These are phyloP conservation scores for Metellina segmentata DNA, from an alignment of 2,888 invertebrate genomes.

Conservation along the genomic window DNA sequence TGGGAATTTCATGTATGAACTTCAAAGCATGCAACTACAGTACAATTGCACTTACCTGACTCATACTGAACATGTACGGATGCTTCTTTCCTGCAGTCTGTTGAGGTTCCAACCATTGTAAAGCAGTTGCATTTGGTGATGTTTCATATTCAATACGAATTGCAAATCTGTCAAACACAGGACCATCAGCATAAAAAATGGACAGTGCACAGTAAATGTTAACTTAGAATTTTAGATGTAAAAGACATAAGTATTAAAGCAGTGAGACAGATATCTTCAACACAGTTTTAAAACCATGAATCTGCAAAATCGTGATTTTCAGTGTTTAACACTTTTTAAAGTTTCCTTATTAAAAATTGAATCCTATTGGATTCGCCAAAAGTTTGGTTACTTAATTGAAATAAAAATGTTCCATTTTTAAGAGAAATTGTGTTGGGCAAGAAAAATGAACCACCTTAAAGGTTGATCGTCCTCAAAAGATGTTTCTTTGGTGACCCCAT, in stretches of 20 bases:
- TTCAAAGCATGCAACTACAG: background rate
- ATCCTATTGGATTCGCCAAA: no score
- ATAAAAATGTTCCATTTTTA: no score
- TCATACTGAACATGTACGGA: constrained; percentile 87
- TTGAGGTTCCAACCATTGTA: constrained; percentile 93
- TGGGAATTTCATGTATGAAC: background rate
- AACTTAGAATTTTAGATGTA: background rate
- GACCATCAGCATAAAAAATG: background rate
- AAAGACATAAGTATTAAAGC: background rate
- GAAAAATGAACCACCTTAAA: no score
- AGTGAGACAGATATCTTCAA: background rate
- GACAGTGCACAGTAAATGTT: background rate
- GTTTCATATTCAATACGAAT: constrained; percentile 87
- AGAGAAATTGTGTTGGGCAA: no score
- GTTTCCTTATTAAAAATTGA: no score
- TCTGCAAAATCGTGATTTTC: no score
- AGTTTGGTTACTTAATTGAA: no score
- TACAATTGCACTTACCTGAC: constrained; percentile 80
- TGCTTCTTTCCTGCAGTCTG: constrained; percentile 93
- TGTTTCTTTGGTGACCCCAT: no score
- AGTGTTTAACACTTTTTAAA: no score
- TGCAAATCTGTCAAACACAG: constrained; percentile 68
- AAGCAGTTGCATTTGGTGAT: constrained; percentile 88
- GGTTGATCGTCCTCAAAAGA: no score
- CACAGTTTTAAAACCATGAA: no score